Evolutionary conservation across 2,113 vertebrate species (phyloP).

Genomic region (Paratilapia polleni): DNA sequence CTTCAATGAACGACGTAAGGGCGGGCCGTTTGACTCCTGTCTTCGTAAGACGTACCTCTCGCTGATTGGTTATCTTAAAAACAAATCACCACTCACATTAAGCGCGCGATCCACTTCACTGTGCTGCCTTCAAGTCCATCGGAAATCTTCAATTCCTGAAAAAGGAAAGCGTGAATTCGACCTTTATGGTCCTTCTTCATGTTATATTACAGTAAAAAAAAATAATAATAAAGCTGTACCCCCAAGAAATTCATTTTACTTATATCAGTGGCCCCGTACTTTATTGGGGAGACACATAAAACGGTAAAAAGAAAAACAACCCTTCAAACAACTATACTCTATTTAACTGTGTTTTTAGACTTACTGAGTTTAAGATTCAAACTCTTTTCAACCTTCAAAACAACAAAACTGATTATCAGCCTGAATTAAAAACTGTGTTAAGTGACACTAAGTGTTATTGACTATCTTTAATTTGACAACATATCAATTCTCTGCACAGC

Average conservation of each 20-base stretch:
- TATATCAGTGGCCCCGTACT: not conserved
- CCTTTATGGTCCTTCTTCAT: not conserved
- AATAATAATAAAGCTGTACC: not conserved
- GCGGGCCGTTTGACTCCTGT: slow-evolving; percentile 35
- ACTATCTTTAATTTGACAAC: not conserved
- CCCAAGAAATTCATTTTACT: not conserved
- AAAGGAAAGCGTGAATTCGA: not conserved
- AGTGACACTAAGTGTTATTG: too few species aligned
- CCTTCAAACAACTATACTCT: not conserved
- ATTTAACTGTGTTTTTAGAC: not conserved
- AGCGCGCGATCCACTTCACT: not conserved
- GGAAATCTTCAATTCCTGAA: slow-evolving; percentile 22
- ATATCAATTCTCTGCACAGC: not conserved
- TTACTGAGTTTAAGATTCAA: not conserved
- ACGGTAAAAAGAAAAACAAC: not conserved
- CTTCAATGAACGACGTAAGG: slow-evolving; percentile 71
- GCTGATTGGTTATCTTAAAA: slow-evolving; percentile 66
- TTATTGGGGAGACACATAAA: not conserved
- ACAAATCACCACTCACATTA: slow-evolving; percentile 15
- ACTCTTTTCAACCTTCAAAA: not conserved
- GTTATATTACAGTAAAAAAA: not conserved
- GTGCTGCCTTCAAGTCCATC: slow-evolving; percentile 31
- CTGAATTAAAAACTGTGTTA: not conserved
- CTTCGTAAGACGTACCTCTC: slow-evolving; percentile 38
- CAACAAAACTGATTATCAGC: not conserved